Conservation (phyloP, 2,888 invertebrate species). For the Adineta ricciae region DNA sequence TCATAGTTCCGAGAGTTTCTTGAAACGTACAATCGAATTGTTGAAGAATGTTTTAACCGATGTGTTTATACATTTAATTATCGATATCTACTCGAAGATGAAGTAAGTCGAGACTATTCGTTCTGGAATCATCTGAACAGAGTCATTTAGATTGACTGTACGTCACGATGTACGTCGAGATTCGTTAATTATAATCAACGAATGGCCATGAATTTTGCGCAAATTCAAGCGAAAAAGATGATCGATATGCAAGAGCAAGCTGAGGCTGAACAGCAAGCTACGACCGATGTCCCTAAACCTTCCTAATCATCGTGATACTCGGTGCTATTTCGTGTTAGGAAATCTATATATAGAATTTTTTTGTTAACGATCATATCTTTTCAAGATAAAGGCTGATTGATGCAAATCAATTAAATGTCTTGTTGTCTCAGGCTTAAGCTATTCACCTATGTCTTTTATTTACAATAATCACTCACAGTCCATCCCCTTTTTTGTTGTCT, state of each 20-base stretch:
- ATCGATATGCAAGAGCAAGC: not conserved
- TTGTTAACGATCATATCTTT: too few species aligned
- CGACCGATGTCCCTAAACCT: too few species aligned
- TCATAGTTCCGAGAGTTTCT: not conserved
- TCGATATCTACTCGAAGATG: conserved; percentile 19
- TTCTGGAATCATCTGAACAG: not conserved
- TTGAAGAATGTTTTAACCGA: conserved; percentile 21
- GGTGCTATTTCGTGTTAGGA: not conserved
- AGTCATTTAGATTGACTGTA: not conserved
- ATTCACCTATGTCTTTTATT: not conserved
- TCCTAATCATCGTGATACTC: not conserved
- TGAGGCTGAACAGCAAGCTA: not conserved
- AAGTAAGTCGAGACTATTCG: not conserved
- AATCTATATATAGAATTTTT: not conserved
- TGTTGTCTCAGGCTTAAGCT: not conserved
- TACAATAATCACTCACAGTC: not conserved
- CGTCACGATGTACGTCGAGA: not conserved
- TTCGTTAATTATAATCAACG: not conserved
- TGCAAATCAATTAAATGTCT: not conserved
- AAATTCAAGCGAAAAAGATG: not conserved
- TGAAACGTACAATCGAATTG: not conserved
- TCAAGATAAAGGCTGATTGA: not conserved
- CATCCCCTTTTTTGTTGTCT: not conserved
- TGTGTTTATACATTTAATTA: not conserved
- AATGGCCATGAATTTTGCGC: not conserved